Evolutionary conservation across 53 echinoderm and acorn worm species (phyloP).

Genomic region (Mesocentrotus franciscanus): DNA sequence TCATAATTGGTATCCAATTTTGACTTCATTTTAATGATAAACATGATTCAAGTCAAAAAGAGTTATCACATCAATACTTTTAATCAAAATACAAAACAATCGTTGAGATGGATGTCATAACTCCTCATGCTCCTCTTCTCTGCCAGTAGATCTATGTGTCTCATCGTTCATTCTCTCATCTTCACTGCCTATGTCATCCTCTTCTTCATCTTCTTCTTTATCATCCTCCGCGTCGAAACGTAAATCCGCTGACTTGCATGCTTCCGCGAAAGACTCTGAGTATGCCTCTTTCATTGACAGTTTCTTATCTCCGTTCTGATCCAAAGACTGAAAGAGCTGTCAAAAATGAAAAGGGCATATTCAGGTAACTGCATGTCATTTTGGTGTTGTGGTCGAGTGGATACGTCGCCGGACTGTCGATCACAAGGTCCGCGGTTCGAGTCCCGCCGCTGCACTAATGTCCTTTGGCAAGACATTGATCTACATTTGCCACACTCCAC

Average conservation of each 20-base stretch:
- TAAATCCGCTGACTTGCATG: not conserved
- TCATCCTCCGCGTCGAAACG: not conserved
- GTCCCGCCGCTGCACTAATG: no score
- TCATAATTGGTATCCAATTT: no score
- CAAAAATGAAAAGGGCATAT: not conserved
- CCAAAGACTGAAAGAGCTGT: constrained; percentile 80
- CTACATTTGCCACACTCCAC: no score
- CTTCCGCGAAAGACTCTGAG: constrained; percentile 28
- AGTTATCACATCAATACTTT: no score
- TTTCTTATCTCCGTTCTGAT: constrained; percentile 68
- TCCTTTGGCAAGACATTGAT: no score
- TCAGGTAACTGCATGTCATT: not conserved
- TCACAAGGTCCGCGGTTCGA: no score
- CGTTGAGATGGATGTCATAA: constrained; percentile 21
- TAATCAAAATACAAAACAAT: not conserved
- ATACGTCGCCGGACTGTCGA: no score
- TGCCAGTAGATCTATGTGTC: not conserved
- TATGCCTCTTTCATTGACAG: constrained; percentile 74
- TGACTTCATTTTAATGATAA: no score
- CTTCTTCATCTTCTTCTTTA: not conserved
- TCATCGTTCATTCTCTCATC: not conserved
- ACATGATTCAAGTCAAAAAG: no score
- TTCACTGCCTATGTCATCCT: constrained; percentile 5
- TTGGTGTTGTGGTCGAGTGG: no score
- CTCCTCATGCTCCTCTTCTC: constrained; percentile 37